phyloP scores from a whole-genome alignment of 2,797 vertebrate species.

The Falco peregrinus region DNA sequence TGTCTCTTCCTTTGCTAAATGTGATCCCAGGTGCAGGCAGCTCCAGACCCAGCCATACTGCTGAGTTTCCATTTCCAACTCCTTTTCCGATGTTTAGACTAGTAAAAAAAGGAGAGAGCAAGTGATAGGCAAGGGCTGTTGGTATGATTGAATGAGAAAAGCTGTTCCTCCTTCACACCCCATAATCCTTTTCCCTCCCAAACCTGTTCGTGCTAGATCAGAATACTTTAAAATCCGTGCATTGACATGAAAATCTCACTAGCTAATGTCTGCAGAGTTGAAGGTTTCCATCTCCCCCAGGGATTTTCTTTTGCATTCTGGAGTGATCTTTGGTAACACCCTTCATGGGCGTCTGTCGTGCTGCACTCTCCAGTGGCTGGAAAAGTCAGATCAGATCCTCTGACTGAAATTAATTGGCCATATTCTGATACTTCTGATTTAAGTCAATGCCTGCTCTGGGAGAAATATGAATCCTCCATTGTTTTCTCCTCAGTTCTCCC shows the following conservation, averaged over 20 bases:
- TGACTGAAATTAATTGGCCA: not conserved
- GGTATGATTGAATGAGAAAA: not conserved
- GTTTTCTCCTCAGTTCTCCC: not conserved
- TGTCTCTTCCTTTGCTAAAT: not conserved
- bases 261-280: not conserved
- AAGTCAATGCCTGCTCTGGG: rapidly evolving
- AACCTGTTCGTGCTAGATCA: not conserved
- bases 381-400: not conserved
- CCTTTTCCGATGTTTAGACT: not conserved
- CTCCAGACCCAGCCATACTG: not conserved
- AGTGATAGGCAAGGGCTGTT: not conserved
- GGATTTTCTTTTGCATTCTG: not conserved
- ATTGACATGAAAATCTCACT: not conserved
- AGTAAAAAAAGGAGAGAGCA: not conserved
- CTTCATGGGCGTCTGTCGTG: not conserved
- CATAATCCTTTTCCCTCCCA: not conserved
- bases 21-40: not conserved
- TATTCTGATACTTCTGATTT: not conserved
- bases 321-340: not conserved
- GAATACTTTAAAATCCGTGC: not conserved
- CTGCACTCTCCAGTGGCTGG: rapidly evolving
- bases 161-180: not conserved
- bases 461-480: not conserved
- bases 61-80: not conserved
- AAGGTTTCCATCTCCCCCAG: not conserved